Base-by-base conservation (phyloP, 1,140 invertebrate genomes). In the Achroia grisella region DNA sequence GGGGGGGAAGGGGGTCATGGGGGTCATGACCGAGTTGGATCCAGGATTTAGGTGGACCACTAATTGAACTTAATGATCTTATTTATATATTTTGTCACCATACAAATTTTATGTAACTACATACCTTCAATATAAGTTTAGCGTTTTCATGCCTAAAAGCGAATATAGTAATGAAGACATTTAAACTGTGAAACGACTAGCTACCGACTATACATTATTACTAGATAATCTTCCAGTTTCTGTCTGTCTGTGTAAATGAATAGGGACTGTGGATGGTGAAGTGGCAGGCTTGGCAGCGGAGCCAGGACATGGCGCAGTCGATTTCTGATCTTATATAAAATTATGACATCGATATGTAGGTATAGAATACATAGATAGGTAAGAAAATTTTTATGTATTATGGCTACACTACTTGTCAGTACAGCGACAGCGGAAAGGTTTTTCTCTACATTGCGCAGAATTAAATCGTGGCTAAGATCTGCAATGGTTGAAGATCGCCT, bases 381-480 rank as follows among this genome's bases (percentile, higher is more conserved):
- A 40, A 40, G 39, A 40, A 27, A 27, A 5, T 40, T 40, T 40
- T 40, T 40, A 40, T 40, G 23, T 40, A 40, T 66, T 31, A 44
- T 61, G 67, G n/a, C n/a, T n/a, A n/a, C n/a, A n/a, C n/a, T n/a
- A n/a, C n/a, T n/a, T n/a, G n/a, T n/a, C n/a, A n/a, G 60, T 52
- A 50, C 56, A 52, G 62, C 70, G 2, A 68, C 53, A n/a, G 56
- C 53, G 36, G 69, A 73, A 41, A 45, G 58, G n/a, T 44, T 52
- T 15, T 75, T 72, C 52, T 71, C 59, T 27, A 61, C 52, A 14
- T 52, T 73, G 11, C 50, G 57, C 9, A 47, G 67, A 4, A 28
- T 71, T 0, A 75, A 75, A 64, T n/a, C n/a, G n/a, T 75, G 61
- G 56, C 42, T 73, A 9, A 51, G 69, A 42, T 32, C 61, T 15